Conservation (phyloP, 1,140 invertebrate genomes). For the Nymphalis io region DNA sequence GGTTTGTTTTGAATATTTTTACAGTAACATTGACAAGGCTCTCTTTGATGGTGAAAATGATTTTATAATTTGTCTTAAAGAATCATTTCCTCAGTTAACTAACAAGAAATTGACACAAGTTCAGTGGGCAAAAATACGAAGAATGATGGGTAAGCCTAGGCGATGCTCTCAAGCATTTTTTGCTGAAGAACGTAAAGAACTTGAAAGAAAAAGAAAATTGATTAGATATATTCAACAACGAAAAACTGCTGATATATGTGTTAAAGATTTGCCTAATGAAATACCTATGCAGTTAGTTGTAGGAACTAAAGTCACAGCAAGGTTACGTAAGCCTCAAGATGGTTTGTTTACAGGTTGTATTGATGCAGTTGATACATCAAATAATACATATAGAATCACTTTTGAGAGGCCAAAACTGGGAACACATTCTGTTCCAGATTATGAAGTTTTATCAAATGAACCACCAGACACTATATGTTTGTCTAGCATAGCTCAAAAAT, state of each 20-base stretch:
- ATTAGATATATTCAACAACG: slow-evolving; percentile 97
- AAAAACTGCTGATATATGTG: slow-evolving; percentile 91
- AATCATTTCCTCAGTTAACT: slow-evolving; percentile 96
- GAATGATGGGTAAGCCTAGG: slow-evolving; percentile 98
- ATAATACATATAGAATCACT: slow-evolving; percentile 98
- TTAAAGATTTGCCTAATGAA: slow-evolving; percentile 96
- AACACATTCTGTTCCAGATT: slow-evolving; percentile 97
- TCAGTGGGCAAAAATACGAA: slow-evolving; percentile 97
- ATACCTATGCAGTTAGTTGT: slow-evolving; percentile 98
- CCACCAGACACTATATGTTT: slow-evolving; percentile 94
- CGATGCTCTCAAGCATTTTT: slow-evolving; percentile 97
- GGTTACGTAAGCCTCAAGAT: slow-evolving; percentile 96
- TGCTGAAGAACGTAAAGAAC: slow-evolving; percentile 93
- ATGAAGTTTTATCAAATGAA: slow-evolving; percentile 97
- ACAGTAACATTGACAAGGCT: slow-evolving; percentile 97
- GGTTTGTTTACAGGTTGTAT: slow-evolving; percentile 98
- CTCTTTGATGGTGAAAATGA: slow-evolving; percentile 98
- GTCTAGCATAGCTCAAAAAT: slow-evolving; percentile 89
- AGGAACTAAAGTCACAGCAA: slow-evolving; percentile 96
- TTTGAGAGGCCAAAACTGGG: slow-evolving; percentile 97
- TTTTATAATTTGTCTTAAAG: slow-evolving; percentile 96
- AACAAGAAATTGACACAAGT: slow-evolving; percentile 91
- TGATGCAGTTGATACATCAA: slow-evolving; percentile 98
- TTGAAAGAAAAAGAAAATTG: slow-evolving; percentile 94
- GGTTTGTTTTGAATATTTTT: slow-evolving; percentile 99